These are phyloP conservation scores for Enteromius treurensis DNA, from an alignment of 2,797 vertebrate genomes.

Conservation along the genomic window DNA sequence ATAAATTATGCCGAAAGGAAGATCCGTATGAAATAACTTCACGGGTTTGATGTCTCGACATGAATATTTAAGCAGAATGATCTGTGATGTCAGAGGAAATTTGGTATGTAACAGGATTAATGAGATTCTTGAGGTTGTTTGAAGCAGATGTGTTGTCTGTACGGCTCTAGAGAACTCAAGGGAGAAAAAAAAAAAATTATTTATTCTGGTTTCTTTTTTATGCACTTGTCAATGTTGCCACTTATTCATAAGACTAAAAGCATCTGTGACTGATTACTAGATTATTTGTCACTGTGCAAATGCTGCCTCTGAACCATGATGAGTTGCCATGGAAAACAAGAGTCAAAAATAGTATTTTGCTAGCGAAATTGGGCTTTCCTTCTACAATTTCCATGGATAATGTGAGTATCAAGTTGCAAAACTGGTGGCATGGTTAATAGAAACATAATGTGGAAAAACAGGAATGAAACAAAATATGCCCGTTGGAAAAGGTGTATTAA, in stretches of 20 bases:
- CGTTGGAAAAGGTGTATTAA: background rate
- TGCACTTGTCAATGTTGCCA: background rate
- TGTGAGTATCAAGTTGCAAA: slow-evolving; percentile 4
- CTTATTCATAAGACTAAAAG: background rate
- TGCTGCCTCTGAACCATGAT: background rate
- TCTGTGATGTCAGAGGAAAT: slow-evolving; percentile 57
- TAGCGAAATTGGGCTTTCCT: background rate
- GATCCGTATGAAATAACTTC: background rate
- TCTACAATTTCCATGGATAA: background rate
- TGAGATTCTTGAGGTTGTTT: slow-evolving; percentile 24
- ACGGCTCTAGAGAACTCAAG: slow-evolving; percentile 33
- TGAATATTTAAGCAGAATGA: slow-evolving; percentile 54
- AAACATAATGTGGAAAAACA: background rate
- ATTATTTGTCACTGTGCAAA: background rate
- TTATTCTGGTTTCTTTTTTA: slow-evolving; percentile 24
- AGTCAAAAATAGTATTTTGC: slow-evolving; percentile 6
- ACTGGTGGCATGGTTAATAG: background rate
- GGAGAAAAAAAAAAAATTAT: background rate
- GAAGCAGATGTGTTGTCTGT: slow-evolving; percentile 8
- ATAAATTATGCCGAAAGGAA: background rate
- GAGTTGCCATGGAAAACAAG: background rate
- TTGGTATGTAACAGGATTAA: slow-evolving; percentile 60
- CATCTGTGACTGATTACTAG: slow-evolving; percentile 17
- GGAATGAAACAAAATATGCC: background rate
- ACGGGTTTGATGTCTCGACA: slow-evolving; percentile 48